phyloP scores from a whole-genome alignment of 2,888 invertebrate genomes.

The Diachrysia chrysitis region DNA sequence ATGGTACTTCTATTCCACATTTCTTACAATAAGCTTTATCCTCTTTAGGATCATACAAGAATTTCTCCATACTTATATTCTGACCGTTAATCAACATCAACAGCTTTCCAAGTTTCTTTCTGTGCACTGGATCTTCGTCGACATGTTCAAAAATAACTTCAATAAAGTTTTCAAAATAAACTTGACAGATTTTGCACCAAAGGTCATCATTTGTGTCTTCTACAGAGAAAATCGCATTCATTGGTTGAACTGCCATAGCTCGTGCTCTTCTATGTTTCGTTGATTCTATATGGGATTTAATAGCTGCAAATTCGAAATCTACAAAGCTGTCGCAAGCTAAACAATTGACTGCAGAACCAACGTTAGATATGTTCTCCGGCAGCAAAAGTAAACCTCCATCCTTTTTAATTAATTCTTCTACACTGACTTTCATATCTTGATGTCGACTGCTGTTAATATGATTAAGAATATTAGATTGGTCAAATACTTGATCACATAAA shows the following conservation, averaged over 20 bases:
- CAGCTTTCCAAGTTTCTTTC: slow-evolving; percentile 61
- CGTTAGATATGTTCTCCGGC: slow-evolving; percentile 52
- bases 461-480: slow-evolving; percentile 37
- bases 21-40: slow-evolving; percentile 68
- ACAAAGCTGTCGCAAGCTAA: slow-evolving; percentile 62
- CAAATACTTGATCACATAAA: slow-evolving; percentile 58
- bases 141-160: slow-evolving; percentile 72
- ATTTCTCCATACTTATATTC: slow-evolving; percentile 69
- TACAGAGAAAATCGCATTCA: slow-evolving; percentile 74
- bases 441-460: slow-evolving; percentile 63
- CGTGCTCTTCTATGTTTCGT: slow-evolving; percentile 63
- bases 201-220: slow-evolving; percentile 65
- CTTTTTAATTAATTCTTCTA: slow-evolving; percentile 57
- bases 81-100: slow-evolving; percentile 65
- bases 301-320: slow-evolving; percentile 50
- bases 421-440: slow-evolving; percentile 37
- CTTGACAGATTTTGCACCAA: slow-evolving; percentile 75
- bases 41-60: slow-evolving; percentile 67
- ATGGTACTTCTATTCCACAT: slow-evolving; percentile 67
- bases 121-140: slow-evolving; percentile 63
- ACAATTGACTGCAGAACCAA: slow-evolving; percentile 53
- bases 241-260: slow-evolving; percentile 70
- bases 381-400: slow-evolving; percentile 67
- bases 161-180: slow-evolving; percentile 71
- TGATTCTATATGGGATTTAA: slow-evolving; percentile 60